phyloP scores from a whole-genome alignment of 2,113 vertebrate genomes.

The Mohoua ochrocephala region DNA sequence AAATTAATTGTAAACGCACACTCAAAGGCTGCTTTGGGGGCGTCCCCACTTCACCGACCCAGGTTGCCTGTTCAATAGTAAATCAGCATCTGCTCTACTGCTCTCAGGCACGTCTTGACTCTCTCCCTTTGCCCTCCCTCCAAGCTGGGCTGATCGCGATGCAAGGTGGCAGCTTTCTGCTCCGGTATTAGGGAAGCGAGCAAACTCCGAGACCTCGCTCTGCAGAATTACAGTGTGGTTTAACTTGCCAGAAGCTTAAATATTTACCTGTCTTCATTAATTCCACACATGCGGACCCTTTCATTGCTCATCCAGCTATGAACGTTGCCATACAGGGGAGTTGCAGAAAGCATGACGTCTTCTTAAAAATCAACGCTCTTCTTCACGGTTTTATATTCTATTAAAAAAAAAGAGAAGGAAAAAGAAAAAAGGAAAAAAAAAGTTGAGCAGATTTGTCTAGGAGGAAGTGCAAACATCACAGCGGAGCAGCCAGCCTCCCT shows the following conservation, averaged over 20 bases:
- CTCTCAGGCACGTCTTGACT: neutral
- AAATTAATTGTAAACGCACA: slow-evolving; percentile 66
- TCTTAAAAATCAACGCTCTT: slow-evolving; percentile 67
- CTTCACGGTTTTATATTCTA: slow-evolving; percentile 71
- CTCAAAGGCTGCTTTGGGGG: slow-evolving; percentile 64
- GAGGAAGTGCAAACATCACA: slow-evolving; percentile 47
- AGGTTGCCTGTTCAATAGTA: slow-evolving; percentile 65
- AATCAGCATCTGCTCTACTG: slow-evolving; percentile 46
- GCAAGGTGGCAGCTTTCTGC: neutral
- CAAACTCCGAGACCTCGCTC: neutral
- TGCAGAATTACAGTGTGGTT: slow-evolving; percentile 13
- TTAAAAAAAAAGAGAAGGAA: neutral
- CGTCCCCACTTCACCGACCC: slow-evolving; percentile 60
- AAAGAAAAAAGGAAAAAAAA: neutral
- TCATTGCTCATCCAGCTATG: slow-evolving; percentile 88
- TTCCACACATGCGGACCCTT: slow-evolving; percentile 85
- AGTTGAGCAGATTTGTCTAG: slow-evolving; percentile 62
- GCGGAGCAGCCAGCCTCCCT: slow-evolving; percentile 42
- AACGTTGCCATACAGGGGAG: slow-evolving; percentile 84
- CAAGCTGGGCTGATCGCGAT: neutral
- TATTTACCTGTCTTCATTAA: slow-evolving; percentile 85
- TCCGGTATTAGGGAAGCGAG: neutral
- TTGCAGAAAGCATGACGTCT: slow-evolving; percentile 86
- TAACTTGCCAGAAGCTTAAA: slow-evolving; percentile 60
- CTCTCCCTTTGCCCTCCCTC: neutral